Conservation (phyloP, 2,888 invertebrate genomes). For the Halictus quadricinctus region DNA sequence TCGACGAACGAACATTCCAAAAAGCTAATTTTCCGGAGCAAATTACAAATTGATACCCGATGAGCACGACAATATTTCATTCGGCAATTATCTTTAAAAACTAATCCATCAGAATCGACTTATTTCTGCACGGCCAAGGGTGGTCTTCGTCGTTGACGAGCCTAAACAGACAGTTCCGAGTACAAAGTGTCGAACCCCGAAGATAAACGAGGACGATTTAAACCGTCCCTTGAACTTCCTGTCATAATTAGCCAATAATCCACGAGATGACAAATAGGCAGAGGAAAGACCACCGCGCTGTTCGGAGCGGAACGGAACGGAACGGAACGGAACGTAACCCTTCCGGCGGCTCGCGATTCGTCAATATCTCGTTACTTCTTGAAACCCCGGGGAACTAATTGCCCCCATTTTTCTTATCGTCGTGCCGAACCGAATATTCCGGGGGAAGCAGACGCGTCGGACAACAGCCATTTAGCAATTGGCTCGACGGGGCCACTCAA, state of each 20-base stretch:
- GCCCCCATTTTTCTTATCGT: slow-evolving; percentile 49
- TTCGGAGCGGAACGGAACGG: not conserved
- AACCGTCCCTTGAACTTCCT: not conserved
- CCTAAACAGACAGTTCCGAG: not conserved
- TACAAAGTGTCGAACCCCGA: not conserved
- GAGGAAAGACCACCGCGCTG: not conserved
- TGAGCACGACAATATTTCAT: not conserved
- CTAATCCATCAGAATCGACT: not conserved
- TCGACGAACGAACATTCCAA: too few species aligned
- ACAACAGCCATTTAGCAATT: slow-evolving; percentile 54
- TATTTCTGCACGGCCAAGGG: not conserved
- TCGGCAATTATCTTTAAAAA: not conserved
- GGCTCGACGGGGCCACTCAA: slow-evolving; percentile 31
- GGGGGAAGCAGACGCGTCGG: not conserved
- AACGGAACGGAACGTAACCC: not conserved
- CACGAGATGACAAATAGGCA: not conserved
- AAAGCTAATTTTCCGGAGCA: too few species aligned
- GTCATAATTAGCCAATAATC: not conserved
- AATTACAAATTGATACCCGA: too few species aligned
- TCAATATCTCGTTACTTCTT: slow-evolving; percentile 46
- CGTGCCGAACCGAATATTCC: slow-evolving; percentile 26
- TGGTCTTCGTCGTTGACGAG: not conserved
- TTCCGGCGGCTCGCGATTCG: slow-evolving; percentile 18
- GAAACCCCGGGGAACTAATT: slow-evolving; percentile 44
- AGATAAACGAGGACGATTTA: not conserved